Percentiles rank a stretch among this genome's conserved stretches.
phyloP scores from a whole-genome alignment of 2,888 invertebrate genomes.

The Lepas anatifera region DNA sequence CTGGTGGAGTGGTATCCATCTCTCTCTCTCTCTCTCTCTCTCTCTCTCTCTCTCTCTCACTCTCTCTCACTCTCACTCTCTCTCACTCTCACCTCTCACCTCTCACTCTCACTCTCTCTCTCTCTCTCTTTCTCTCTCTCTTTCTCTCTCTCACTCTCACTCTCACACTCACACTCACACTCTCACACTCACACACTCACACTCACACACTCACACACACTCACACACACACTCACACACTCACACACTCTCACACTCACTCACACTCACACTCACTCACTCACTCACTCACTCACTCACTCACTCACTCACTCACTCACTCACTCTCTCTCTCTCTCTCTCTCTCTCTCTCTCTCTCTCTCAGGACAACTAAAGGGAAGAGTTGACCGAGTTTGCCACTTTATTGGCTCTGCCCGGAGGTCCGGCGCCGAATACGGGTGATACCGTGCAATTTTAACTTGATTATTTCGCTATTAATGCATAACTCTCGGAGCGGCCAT shows the following conservation, averaged over 20 bases:
- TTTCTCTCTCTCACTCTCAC: not conserved
- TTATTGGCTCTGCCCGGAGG: not conserved
- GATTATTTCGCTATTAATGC: not conserved
- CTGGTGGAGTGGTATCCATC: too few species aligned
- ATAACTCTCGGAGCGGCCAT: not conserved
- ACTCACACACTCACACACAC: not conserved
- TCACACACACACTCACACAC: not conserved
- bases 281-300: not conserved
- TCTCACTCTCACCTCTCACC: not conserved
- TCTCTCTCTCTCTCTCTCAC: too few species aligned
- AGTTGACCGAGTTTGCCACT: not conserved
- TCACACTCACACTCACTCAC: not conserved
- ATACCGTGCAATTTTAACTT: not conserved
- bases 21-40: too few species aligned
- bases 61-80: not conserved
- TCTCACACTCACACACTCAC: not conserved
- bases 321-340: not conserved
- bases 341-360: too few species aligned
- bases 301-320: conserved; percentile 13
- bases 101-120: not conserved
- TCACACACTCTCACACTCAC: not conserved
- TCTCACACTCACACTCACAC: not conserved
- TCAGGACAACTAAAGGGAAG: not conserved
- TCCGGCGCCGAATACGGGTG: too few species aligned
- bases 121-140: not conserved